A percentile compares a stretch with the other conserved stretches of the same genome.
These are phyloP conservation scores for Ctenomys sociabilis DNA, from an alignment of 2,113 vertebrate species.

Conservation along the genomic window DNA sequence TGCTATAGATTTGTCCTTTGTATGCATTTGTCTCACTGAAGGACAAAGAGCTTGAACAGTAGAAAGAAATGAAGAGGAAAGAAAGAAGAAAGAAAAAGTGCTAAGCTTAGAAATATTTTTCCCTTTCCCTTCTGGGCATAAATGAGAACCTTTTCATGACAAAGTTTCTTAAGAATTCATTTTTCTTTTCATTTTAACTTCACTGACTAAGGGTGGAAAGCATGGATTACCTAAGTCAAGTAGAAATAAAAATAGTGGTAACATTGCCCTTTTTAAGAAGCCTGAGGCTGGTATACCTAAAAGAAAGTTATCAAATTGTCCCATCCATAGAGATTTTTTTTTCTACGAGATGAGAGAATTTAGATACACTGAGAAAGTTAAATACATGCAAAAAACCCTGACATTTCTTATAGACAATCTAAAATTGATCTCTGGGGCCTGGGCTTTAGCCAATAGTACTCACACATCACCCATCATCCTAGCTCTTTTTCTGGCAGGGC, in stretches of 20 bases:
- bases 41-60: constrained; percentile 63
- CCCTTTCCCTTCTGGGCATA: constrained; percentile 72
- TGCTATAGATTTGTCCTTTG: constrained; percentile 44
- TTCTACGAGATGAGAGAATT: constrained; percentile 57
- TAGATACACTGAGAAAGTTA: constrained; percentile 71
- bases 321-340: constrained; percentile 41
- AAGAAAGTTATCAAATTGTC: constrained; percentile 51
- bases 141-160: constrained; percentile 76
- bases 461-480: neutral
- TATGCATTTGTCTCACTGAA: constrained; percentile 65
- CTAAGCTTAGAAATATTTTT: constrained; percentile 76
- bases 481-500: neutral
- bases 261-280: constrained; percentile 40
- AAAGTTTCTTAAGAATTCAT: constrained; percentile 77
- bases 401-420: constrained; percentile 64
- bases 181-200: constrained; percentile 74
- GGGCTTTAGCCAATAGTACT: neutral
- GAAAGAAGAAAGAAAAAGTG: constrained; percentile 11
- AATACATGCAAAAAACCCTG: constrained; percentile 36
- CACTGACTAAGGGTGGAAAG: neutral
- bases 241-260: neutral
- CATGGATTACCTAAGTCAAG: constrained; percentile 54
- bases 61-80: neutral
- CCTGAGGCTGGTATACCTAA: neutral
- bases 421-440: constrained; percentile 65